These are phyloP conservation scores for Myocastor coypus DNA, from an alignment of 2,113 vertebrate genomes.

Conservation along the genomic window DNA sequence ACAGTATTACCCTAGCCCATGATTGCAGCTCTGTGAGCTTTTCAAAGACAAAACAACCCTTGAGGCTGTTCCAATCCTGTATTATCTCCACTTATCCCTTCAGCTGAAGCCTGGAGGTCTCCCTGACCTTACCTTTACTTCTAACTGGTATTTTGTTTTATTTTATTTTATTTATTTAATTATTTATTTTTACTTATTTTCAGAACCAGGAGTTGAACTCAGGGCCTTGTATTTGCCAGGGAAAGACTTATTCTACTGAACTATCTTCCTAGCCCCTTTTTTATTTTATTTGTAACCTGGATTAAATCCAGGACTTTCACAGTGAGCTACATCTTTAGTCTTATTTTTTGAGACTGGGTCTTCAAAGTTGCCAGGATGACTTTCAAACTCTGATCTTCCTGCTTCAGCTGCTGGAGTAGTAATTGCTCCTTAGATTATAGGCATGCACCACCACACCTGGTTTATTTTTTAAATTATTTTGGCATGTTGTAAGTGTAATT, in stretches of 20 bases:
- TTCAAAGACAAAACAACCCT: not conserved
- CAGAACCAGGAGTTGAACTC: too few relatives aligned
- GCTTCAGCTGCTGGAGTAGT: not conserved
- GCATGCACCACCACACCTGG: not conserved
- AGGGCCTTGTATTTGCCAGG: too few relatives aligned
- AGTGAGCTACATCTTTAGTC: not conserved
- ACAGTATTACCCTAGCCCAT: not conserved
- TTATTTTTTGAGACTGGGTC: not conserved
- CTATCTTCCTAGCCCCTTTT: too few relatives aligned
- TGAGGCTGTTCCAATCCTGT: not conserved
- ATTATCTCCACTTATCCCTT: not conserved
- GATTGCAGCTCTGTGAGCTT: not conserved
- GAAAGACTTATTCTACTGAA: too few relatives aligned
- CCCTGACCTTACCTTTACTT: not conserved
- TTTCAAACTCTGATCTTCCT: not conserved
- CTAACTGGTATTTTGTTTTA: not conserved
- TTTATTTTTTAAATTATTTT: not conserved
- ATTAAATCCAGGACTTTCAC: not conserved
- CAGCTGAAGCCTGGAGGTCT: not conserved
- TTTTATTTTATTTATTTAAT: too few relatives aligned
- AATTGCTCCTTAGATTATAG: not conserved
- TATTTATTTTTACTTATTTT: too few relatives aligned
- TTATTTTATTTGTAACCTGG: too few relatives aligned
- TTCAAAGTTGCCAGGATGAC: not conserved
- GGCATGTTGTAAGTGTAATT: not conserved